Evolutionary conservation across 2,113 vertebrate genomes (phyloP), one percentile per base, ranked within the genome.

Genomic region (Danionella cerebrum): DNA sequence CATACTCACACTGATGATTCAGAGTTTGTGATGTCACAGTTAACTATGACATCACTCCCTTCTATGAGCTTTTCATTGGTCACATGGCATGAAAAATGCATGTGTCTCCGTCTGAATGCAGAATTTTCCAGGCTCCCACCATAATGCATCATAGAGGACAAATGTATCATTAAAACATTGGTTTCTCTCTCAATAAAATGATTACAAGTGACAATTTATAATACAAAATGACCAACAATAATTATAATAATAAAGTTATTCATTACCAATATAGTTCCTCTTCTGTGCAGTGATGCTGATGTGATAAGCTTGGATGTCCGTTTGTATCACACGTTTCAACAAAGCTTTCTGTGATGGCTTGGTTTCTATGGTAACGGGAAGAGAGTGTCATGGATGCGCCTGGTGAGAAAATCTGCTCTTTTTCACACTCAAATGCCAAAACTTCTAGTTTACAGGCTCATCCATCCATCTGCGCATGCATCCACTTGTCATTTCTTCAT

Each of bases 401-500:
- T 27, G 69, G 47, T 58, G 72, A 65, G 72, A 70, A 69, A 70
- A 70, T 63, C 59, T 31, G 25, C 24, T 16, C 42, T 21, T 10
- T 8, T 18, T 36, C 53, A 2, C 62, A 41, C 62, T 38, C 63
- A 66, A 29, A 47, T 3, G 51, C 36, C 44, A 29, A 8, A 41
- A 25, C n/a, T 10, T n/a, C 3, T 4, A 35, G 3, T 39, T 39
- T 41, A 6, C 55, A 21, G 4, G n/a, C 47, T 36, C 1, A 2
- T 39, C 39, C 6, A 9, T 42, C 6, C 1, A 42, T 42, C 13
- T 5, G 6, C 14, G n/a, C 36, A 31, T 31, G 29, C 29, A 31
- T 31, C 29, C 29, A 31, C 4, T 31, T 31, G 3, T 31, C 7
- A 4, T 31, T 31, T 31, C 29, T 7, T 7, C 29, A 31, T 31